A percentile compares a stretch with the other conserved stretches of the same genome.
phyloP scores from a whole-genome alignment of 2,113 vertebrate species.

The Stictonetta naevosa region DNA sequence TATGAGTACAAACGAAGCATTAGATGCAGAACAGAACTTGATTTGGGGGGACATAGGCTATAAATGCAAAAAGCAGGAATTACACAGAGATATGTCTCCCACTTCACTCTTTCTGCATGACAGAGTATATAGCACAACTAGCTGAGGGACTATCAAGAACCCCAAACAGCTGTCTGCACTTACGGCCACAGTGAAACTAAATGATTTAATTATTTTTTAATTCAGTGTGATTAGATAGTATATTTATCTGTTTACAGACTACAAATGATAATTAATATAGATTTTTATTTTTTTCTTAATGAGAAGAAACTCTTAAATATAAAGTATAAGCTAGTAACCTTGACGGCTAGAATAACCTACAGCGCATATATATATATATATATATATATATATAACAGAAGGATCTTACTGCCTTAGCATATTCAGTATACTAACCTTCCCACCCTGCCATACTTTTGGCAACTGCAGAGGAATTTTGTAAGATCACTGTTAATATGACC shows the following conservation, averaged over 20 bases:
- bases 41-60: not conserved
- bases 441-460: not conserved
- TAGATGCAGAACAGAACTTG: not conserved
- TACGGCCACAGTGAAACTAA: not conserved
- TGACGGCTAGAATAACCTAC: not conserved
- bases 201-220: not conserved
- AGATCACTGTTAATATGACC: not conserved
- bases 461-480: not conserved
- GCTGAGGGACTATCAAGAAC: not conserved
- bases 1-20: not conserved
- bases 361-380: too few species aligned
- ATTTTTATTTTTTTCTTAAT: not conserved
- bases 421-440: not conserved
- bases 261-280: not conserved
- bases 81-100: rapidly evolving
- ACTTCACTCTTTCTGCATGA: not conserved
- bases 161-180: not conserved
- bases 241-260: not conserved
- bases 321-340: not conserved
- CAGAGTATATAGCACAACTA: not conserved
- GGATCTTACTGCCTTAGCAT: not conserved
- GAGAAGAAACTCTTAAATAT: not conserved
- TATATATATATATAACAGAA: too few species aligned
- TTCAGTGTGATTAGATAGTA: not conserved
- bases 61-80: not conserved